Conservation (phyloP, 2,888 invertebrate species). For the Crepidodera aurea region DNA sequence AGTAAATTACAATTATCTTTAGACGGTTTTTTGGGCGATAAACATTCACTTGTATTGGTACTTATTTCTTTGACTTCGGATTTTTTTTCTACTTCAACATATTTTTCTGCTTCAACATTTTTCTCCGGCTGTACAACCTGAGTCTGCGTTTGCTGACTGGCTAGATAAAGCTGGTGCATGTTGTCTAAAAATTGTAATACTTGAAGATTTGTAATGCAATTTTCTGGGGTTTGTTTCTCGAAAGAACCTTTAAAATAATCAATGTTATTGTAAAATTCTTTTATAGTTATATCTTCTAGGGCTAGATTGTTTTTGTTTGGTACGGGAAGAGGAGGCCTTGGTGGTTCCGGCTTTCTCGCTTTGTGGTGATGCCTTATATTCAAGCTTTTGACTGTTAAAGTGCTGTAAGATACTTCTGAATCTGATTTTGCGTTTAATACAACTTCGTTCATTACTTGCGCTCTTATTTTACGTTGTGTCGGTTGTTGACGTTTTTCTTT, state of each 20-base stretch:
- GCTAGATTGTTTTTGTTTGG: neutral
- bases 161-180: neutral
- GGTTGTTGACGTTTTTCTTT: neutral
- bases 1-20: neutral
- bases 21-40: no score
- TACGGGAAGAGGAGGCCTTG: no score
- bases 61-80: no score
- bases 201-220: neutral
- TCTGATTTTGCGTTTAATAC: neutral
- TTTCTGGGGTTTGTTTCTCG: neutral
- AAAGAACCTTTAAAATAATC: neutral
- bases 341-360: neutral
- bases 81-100: neutral
- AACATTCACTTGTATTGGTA: no score
- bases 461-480: neutral
- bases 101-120: neutral
- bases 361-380: neutral
- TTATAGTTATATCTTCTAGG: neutral
- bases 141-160: no score
- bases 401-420: neutral
- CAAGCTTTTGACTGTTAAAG: neutral
- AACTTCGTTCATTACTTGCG: neutral
- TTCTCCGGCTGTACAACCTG: neutral
- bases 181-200: constrained; percentile 6
- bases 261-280: constrained; percentile 4